Percentiles rank a stretch among this genome's conserved stretches.
Evolutionary conservation across 2,113 vertebrate species (phyloP).

Genomic region (Poeciliopsis occidentalis): DNA sequence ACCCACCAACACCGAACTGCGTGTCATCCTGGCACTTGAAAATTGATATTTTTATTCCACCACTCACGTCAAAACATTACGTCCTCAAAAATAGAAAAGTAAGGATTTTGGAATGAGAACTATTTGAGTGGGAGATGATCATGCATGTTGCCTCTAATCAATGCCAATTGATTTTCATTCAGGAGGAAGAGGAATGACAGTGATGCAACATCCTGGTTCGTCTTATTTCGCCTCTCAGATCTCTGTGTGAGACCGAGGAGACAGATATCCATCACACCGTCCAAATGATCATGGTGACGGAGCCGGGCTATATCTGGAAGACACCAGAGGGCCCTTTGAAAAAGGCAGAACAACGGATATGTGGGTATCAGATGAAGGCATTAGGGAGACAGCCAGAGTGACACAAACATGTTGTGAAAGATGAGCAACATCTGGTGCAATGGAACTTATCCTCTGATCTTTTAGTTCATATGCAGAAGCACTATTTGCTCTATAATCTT

Average conservation of each 20-base stretch:
- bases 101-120: background rate
- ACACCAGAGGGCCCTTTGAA: constrained; percentile 55
- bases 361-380: constrained; percentile 68
- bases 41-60: background rate
- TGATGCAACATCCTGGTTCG: background rate
- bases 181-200: constrained; percentile 14
- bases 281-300: constrained; percentile 47
- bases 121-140: constrained; percentile 6
- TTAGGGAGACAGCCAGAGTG: constrained; percentile 60
- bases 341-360: constrained; percentile 53
- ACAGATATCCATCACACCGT: constrained; percentile 58
- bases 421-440: constrained; percentile 77
- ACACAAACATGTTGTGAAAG: constrained; percentile 79
- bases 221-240: constrained; percentile 46
- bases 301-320: constrained; percentile 68
- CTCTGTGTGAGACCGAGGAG: constrained; percentile 46
- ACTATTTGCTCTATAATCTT: constrained; percentile 69
- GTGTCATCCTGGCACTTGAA: background rate
- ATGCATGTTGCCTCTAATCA: background rate
- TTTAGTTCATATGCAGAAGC: constrained; percentile 43
- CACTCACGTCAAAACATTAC: background rate
- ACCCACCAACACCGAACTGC: background rate
- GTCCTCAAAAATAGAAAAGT: background rate
- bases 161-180: constrained; percentile 43
- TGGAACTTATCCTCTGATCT: constrained; percentile 64